Conservation (phyloP, 2,888 invertebrate species). For the Pseudoips prasinana region DNA sequence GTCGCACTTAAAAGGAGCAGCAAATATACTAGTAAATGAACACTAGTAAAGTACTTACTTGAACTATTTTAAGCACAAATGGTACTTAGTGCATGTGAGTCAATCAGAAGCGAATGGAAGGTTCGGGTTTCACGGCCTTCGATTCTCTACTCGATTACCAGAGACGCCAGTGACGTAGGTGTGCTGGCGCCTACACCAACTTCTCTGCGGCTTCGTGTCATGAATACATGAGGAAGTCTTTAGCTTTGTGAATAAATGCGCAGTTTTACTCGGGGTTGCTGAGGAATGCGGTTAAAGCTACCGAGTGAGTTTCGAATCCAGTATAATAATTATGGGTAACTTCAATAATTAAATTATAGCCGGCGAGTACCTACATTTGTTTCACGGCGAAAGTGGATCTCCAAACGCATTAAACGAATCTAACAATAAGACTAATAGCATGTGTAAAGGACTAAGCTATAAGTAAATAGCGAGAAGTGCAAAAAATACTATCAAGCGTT, state of each 20-base stretch:
- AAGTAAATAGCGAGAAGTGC: too few species aligned
- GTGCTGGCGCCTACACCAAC: constrained; percentile 64
- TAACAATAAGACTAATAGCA: too few species aligned
- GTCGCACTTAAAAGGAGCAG: too few species aligned
- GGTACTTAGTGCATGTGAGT: constrained; percentile 22
- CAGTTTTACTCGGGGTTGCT: constrained; percentile 27
- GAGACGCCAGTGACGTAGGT: constrained; percentile 63
- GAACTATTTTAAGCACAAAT: constrained; percentile 29
- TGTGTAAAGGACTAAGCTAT: too few species aligned
- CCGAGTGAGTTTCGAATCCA: constrained; percentile 25
- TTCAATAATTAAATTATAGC: constrained; percentile 9
- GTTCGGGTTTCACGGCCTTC: constrained; percentile 77
- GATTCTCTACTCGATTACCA: constrained; percentile 72
- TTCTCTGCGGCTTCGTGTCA: constrained; percentile 53
- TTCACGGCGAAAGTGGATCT: constrained; percentile 1
- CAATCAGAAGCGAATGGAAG: constrained; percentile 66
- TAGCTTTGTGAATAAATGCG: constrained; percentile 27
- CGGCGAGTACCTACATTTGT: neutral
- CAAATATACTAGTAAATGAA: neutral
- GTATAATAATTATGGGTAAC: constrained; percentile 17
- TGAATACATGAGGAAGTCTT: constrained; percentile 51
- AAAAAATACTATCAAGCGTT: too few species aligned
- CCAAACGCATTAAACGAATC: too few species aligned
- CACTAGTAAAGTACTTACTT: constrained; percentile 13
- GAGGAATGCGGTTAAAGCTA: constrained; percentile 34